phyloP scores from a whole-genome alignment of 2,888 invertebrate species.

The Nezara viridula region DNA sequence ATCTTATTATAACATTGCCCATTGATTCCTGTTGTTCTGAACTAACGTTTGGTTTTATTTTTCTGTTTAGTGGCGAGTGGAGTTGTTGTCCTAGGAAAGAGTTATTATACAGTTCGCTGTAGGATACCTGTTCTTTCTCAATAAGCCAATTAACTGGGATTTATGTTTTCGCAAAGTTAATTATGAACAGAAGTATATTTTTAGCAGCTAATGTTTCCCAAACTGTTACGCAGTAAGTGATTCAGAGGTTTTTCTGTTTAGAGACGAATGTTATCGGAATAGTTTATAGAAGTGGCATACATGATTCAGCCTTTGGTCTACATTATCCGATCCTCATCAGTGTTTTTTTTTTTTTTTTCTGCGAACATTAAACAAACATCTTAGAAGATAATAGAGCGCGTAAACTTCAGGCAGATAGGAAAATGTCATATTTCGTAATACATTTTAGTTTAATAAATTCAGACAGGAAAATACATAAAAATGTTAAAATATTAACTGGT shows the following conservation, averaged over 20 bases:
- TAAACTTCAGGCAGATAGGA: too few species aligned
- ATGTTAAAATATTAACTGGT: too few species aligned
- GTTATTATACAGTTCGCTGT: neutral
- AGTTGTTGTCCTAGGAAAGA: neutral
- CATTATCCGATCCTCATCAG: neutral
- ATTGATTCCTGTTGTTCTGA: too few species aligned
- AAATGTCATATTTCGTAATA: too few species aligned
- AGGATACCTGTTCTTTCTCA: neutral
- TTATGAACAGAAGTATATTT: neutral
- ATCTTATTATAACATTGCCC: too few species aligned
- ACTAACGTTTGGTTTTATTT: neutral
- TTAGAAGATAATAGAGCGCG: too few species aligned
- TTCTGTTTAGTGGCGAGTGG: neutral
- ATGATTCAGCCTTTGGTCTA: neutral
- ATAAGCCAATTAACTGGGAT: neutral
- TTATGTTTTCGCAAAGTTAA: neutral
- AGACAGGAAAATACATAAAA: too few species aligned
- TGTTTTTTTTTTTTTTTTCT: neutral
- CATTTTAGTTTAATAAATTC: too few species aligned
- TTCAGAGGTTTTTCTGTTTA: neutral
- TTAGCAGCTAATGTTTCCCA: neutral
- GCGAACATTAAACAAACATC: too few species aligned
- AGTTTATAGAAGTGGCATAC: neutral
- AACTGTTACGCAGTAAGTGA: neutral
- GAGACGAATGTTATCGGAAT: neutral